Base-by-base conservation (phyloP, 23 tunicate genomes). In the Trididemnum nubilum region DNA sequence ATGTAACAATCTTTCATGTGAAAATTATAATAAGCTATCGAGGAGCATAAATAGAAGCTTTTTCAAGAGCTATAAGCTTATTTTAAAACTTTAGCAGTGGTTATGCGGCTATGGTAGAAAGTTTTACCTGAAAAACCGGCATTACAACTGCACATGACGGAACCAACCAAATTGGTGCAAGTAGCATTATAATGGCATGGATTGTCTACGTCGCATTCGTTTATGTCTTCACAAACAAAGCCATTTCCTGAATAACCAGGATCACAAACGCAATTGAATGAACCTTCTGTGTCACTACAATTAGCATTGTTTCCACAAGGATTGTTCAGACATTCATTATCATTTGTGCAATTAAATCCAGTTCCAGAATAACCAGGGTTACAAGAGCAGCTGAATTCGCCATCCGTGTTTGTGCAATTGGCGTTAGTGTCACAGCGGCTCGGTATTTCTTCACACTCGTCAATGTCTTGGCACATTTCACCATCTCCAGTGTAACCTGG, bases 231-330 rank as follows among this genome's bases (percentile, higher is more conserved):
- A 36, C 83, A 79, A 1, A 1, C 31, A 2, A 3, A 33, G 63
- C 84, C 84, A 65, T 63, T 65, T 9, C 84, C 84, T 37, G 34
- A 34, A 36, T 29, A 65, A 35, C 79, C 90, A 12, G 22, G 33
- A 3, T 65, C 40, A 39, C 90, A 85, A 32, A 34, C 33, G 65
- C 90, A 85, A 28, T n/a, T 35, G 35, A 80, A 85, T 36, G 90
- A 80, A 7, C 90, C 90, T 28, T 25, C 52, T 1, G 79, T 79
- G 44, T 85, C 66, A 2, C 0, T 52, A 35, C 90, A 85, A 28
- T 25, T 36, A 3, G 83, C 88, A 22, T 64, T 21, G 2, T 15
- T 51, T 32, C 65, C 28, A 39, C 90, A 85, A 21, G 35, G n/a
- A 44, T 67, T 36, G 34, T 22, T 15, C 9, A 1, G 38, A 64